Conservation (phyloP, 2,888 invertebrate species). For the Isotomurus palustris region DNA sequence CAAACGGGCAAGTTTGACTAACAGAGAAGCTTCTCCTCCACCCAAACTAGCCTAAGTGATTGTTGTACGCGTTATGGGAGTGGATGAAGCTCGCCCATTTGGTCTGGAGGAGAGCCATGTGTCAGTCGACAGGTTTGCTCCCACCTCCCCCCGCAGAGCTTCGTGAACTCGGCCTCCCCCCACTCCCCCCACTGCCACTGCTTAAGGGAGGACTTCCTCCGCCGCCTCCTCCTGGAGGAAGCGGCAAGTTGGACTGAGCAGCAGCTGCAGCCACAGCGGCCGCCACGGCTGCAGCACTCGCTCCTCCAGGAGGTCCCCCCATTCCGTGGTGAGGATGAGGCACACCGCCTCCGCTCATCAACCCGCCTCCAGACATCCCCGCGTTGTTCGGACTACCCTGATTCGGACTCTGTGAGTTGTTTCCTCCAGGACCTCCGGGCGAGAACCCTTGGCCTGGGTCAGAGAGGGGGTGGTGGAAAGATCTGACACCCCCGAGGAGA, state of each 20-base stretch:
- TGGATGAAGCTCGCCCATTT: constrained; percentile 47
- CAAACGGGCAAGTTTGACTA: background rate
- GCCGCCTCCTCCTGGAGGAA: constrained; percentile 20
- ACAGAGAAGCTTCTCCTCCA: constrained; percentile 2
- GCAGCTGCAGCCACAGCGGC: constrained; percentile 39
- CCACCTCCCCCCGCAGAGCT: constrained; percentile 40
- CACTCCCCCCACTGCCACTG: constrained; percentile 32
- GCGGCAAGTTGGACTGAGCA: constrained; percentile 33
- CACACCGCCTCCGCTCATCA: constrained; percentile 35
- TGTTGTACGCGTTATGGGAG: constrained; percentile 44
- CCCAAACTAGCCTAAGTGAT: constrained; percentile 39
- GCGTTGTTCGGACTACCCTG: constrained; percentile 42
- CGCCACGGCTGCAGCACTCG: constrained; percentile 38
- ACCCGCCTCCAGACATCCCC: constrained; percentile 33
- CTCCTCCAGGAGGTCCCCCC: constrained; percentile 39
- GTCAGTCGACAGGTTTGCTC: constrained; percentile 46
- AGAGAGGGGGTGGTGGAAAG: constrained; percentile 45
- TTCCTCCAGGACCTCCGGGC: constrained; percentile 36
- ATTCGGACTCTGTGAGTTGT: constrained; percentile 45
- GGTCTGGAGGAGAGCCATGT: constrained; percentile 46
- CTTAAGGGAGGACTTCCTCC: constrained; percentile 40
- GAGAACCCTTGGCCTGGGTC: constrained; percentile 37
- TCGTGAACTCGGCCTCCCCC: constrained; percentile 44
- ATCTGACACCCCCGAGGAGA: constrained; percentile 42
- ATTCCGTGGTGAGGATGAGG: constrained; percentile 37